Conservation (phyloP, 2,113 vertebrate genomes). For the Phalacrocorax aristotelis region DNA sequence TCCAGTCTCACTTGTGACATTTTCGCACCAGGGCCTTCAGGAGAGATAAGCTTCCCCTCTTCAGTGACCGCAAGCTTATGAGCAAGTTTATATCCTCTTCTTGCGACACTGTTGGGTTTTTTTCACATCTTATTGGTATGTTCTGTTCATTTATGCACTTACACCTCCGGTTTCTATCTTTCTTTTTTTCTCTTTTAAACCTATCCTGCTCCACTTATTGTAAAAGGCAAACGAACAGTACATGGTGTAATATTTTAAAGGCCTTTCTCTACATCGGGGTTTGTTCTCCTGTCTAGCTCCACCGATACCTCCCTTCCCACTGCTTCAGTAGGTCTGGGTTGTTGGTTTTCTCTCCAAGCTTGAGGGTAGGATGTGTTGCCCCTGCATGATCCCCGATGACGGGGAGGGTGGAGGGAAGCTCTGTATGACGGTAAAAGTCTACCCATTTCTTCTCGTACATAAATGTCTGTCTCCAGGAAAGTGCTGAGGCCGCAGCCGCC, state of each 20-base stretch:
- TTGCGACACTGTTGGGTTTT: fast-evolving
- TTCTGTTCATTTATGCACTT: not conserved
- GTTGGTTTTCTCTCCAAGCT: not conserved
- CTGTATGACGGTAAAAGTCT: not conserved
- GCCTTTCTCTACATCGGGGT: not conserved
- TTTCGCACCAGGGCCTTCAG: not conserved
- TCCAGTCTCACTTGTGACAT: not conserved
- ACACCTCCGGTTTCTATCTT: fast-evolving
- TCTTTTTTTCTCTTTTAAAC: not conserved
- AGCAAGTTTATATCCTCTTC: not conserved
- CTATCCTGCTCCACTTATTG: not conserved
- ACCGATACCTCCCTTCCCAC: not conserved
- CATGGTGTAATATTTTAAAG: not conserved
- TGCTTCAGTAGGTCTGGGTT: not conserved
- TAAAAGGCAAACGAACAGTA: not conserved
- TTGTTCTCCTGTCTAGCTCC: not conserved
- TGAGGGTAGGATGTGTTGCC: not conserved
- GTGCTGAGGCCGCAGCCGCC: conserved; percentile 8
- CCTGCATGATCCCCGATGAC: not conserved
- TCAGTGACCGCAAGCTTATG: not conserved
- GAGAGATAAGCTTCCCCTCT: not conserved
- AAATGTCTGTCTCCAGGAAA: not conserved
- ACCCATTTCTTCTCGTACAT: not conserved
- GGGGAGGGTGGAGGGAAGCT: not conserved
- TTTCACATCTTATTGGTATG: not conserved